These are phyloP conservation scores for Dinoponera quadriceps DNA, from an alignment of 1,140 invertebrate species.

Conservation along the genomic window DNA sequence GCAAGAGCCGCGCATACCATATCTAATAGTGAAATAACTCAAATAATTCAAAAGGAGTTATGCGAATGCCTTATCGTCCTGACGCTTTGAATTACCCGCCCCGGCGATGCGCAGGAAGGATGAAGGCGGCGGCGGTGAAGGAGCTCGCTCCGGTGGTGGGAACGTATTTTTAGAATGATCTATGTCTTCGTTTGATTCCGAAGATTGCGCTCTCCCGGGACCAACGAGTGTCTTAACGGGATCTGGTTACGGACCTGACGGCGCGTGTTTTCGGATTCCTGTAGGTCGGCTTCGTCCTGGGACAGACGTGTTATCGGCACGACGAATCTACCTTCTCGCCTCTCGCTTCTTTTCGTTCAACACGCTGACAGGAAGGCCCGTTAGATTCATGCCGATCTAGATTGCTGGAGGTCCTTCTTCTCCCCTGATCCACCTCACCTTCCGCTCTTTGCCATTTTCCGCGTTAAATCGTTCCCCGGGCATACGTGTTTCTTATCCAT, in stretches of 20 bases:
- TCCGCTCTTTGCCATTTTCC: slow-evolving; percentile 13
- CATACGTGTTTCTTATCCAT: not conserved
- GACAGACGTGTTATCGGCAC: slow-evolving; percentile 56
- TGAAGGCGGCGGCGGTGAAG: slow-evolving; percentile 45
- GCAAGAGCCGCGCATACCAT: slow-evolving; percentile 79
- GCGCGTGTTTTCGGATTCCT: slow-evolving; percentile 70
- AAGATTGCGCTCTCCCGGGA: slow-evolving; percentile 72
- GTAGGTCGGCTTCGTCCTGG: slow-evolving; percentile 49
- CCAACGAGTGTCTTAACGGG: slow-evolving; percentile 70
- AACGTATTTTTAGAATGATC: slow-evolving; percentile 80
- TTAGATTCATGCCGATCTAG: slow-evolving; percentile 59
- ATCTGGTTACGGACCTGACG: slow-evolving; percentile 72
- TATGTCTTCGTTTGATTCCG: slow-evolving; percentile 80
- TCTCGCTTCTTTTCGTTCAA: slow-evolving; percentile 38
- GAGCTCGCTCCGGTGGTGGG: slow-evolving; percentile 59
- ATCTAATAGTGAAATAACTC: slow-evolving; percentile 84
- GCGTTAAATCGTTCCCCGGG: not conserved
- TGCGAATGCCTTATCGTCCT: slow-evolving; percentile 82
- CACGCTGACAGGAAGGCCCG: slow-evolving; percentile 47
- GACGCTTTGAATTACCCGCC: slow-evolving; percentile 81
- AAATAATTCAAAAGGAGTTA: slow-evolving; percentile 83
- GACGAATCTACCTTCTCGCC: slow-evolving; percentile 61
- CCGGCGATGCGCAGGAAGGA: slow-evolving; percentile 52
- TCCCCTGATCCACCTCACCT: not conserved
- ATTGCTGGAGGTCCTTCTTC: slow-evolving; percentile 22